These are phyloP conservation scores for Brachynemurus nebulosus DNA, from an alignment of 2,888 invertebrate species.

Conservation along the genomic window DNA sequence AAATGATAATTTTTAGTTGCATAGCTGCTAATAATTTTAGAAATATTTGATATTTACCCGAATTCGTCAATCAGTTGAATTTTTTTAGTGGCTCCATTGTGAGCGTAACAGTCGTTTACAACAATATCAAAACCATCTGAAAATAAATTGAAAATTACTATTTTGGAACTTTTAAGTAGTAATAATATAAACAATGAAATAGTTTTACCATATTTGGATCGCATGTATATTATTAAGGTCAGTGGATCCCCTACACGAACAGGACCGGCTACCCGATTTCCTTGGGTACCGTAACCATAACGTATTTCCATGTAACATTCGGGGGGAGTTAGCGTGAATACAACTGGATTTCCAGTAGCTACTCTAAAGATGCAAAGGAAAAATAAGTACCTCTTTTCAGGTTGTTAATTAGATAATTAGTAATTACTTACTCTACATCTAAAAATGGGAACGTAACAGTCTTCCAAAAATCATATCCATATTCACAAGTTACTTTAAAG, in stretches of 20 bases:
- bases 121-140: constrained; percentile 89
- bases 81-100: constrained; percentile 83
- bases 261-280: constrained; percentile 74
- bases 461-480: constrained; percentile 94
- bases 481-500: constrained; percentile 91
- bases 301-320: constrained; percentile 95
- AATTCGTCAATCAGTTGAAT: constrained; percentile 86
- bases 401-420: background rate
- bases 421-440: constrained; percentile 77
- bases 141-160: constrained; percentile 21
- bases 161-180: background rate
- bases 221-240: constrained; percentile 85
- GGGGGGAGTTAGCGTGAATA: constrained; percentile 83
- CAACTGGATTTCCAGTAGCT: constrained; percentile 87
- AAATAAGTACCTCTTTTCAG: background rate
- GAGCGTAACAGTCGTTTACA: constrained; percentile 87
- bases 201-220: constrained; percentile 75
- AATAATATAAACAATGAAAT: constrained; percentile 1
- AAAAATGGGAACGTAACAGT: constrained; percentile 89
- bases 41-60: constrained; percentile 42
- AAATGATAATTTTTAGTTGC: background rate
- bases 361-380: constrained; percentile 43
- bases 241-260: constrained; percentile 86
- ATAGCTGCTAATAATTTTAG: background rate
- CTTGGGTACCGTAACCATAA: constrained; percentile 77